phyloP scores from a whole-genome alignment of 2,797 vertebrate genomes.

The Lepilemur septentrionalis region DNA sequence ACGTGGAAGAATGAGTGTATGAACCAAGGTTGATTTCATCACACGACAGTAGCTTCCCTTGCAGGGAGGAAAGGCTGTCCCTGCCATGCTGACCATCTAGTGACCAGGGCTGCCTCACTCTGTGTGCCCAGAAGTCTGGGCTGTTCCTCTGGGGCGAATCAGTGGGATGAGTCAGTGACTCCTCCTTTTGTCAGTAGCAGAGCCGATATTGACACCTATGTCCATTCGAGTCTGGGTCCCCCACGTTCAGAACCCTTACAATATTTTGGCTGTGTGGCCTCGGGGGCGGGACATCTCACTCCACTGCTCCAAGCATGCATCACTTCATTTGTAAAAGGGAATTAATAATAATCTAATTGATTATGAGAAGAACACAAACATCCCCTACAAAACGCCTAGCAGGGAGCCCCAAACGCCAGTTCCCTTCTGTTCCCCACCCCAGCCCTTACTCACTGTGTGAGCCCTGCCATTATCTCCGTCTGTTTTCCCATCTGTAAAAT shows the following conservation, averaged over 20 bases:
- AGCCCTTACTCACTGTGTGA: rapidly evolving
- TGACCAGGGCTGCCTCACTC: not conserved
- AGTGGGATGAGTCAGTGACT: not conserved
- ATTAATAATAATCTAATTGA: not conserved
- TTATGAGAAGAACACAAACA: not conserved
- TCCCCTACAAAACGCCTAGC: not conserved
- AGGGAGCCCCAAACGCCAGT: not conserved
- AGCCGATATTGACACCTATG: not conserved
- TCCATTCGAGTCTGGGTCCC: rapidly evolving
- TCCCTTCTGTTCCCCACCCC: not conserved
- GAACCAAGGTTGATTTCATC: not conserved
- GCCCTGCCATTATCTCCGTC: rapidly evolving
- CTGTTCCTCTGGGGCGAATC: not conserved
- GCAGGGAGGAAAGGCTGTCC: not conserved
- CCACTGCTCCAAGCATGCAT: too few species aligned
- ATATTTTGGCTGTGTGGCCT: not conserved
- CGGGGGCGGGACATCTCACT: too few species aligned
- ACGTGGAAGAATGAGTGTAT: not conserved
- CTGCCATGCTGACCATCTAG: rapidly evolving
- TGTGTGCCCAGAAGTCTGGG: not conserved
- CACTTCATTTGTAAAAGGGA: not conserved
- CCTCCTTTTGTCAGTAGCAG: not conserved
- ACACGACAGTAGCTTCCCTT: rapidly evolving
- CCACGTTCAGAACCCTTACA: not conserved
- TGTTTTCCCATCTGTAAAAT: not conserved